phyloP scores from a whole-genome alignment of 2,797 vertebrate species.

The Syndactyla subalaris region DNA sequence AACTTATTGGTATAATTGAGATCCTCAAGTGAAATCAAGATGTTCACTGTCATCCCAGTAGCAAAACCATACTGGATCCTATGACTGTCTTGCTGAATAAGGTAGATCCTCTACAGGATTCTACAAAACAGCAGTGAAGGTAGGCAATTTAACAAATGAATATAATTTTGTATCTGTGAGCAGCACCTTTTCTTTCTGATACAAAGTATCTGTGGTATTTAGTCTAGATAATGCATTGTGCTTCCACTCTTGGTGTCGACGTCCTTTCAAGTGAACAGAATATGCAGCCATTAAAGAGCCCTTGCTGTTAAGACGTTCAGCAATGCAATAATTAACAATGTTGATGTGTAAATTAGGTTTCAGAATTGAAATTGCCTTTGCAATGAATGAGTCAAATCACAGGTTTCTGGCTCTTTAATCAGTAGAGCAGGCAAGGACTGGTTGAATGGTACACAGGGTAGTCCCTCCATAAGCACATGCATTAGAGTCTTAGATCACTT shows the following conservation, averaged over 20 bases:
- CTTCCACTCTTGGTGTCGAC: slow-evolving; percentile 11
- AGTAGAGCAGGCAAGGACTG: not conserved
- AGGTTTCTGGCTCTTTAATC: not conserved
- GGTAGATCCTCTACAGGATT: not conserved
- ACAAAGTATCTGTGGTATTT: not conserved
- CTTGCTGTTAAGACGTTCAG: slow-evolving; percentile 17
- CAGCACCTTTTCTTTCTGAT: slow-evolving; percentile 4
- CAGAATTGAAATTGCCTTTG: not conserved
- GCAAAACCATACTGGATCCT: not conserved
- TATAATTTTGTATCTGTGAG: not conserved
- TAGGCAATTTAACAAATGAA: not conserved
- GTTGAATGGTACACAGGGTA: not conserved
- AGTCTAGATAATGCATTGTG: slow-evolving; percentile 8
- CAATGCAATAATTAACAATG: slow-evolving; percentile 35
- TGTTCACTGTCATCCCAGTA: not conserved
- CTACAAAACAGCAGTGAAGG: not conserved
- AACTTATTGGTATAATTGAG: not conserved
- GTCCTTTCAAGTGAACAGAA: slow-evolving; percentile 22
- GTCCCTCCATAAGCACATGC: not conserved
- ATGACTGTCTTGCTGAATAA: not conserved
- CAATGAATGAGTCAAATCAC: not conserved
- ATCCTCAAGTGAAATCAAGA: not conserved
- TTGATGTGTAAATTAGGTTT: slow-evolving; percentile 32
- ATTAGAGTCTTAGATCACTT: not conserved
- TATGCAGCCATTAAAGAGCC: slow-evolving; percentile 12